These are phyloP conservation scores for Limulus polyphemus DNA, from an alignment of 2,888 invertebrate species.

Conservation along the genomic window DNA sequence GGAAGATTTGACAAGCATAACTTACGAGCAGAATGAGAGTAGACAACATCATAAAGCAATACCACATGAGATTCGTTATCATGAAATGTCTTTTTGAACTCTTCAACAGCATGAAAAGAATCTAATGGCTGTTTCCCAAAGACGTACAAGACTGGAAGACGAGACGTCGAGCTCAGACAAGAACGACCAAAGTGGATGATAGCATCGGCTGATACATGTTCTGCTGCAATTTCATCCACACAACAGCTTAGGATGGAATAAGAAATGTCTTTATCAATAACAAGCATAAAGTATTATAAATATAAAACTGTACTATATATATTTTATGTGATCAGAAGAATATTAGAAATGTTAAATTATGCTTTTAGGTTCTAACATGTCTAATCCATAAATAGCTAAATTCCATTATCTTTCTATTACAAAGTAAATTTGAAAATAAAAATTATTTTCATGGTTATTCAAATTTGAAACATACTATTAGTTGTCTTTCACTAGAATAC, in stretches of 20 bases:
- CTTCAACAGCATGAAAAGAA: conserved; percentile 33
- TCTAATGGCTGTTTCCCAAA: conserved; percentile 52
- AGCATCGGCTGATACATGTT: conserved; percentile 71
- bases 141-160: conserved; percentile 62
- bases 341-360: too few relatives aligned
- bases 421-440: too few relatives aligned
- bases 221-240: conserved; percentile 75
- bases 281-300: too few relatives aligned
- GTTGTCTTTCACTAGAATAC: too few relatives aligned
- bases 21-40: conserved; percentile 33
- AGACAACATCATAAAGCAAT: conserved; percentile 38
- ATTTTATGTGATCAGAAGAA: too few relatives aligned
- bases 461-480: too few relatives aligned
- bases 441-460: too few relatives aligned
- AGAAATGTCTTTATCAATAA: neutral
- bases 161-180: conserved; percentile 61
- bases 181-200: conserved; percentile 83
- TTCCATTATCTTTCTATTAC: too few relatives aligned
- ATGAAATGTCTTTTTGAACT: conserved; percentile 28
- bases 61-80: conserved; percentile 30
- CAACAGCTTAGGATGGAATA: conserved; percentile 55
- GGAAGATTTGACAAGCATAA: neutral
- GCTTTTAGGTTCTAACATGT: too few relatives aligned
- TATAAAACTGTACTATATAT: too few relatives aligned
- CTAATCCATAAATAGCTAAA: too few relatives aligned